Conservation (phyloP, 2,797 vertebrate genomes). For the Galagoides demidoff region DNA sequence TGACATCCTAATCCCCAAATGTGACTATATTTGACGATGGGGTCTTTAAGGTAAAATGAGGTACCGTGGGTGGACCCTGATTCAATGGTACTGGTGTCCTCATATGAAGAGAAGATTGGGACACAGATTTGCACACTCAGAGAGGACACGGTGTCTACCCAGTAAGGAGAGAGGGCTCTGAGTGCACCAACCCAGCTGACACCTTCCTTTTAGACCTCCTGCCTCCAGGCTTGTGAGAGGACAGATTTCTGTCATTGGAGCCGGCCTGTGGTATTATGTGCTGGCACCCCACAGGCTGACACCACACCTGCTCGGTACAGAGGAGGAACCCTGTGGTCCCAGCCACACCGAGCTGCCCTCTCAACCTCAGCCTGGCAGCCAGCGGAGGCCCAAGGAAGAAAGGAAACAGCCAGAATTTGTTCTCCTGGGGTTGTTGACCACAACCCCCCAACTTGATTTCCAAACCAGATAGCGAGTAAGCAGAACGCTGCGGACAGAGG, state of each 20-base stretch:
- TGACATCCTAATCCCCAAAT: not conserved
- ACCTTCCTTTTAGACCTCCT: not conserved
- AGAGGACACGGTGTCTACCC: rapidly evolving
- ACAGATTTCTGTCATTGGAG: not conserved
- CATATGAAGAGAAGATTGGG: not conserved
- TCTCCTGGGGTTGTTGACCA: not conserved
- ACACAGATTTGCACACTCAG: not conserved
- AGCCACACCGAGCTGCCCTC: not conserved
- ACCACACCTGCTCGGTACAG: no score
- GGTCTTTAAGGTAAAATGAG: not conserved
- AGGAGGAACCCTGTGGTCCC: not conserved
- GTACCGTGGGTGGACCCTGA: no score
- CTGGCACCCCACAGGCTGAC: rapidly evolving
- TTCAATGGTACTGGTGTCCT: not conserved
- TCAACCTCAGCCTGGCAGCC: rapidly evolving
- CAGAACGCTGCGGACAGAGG: not conserved
- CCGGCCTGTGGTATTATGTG: not conserved
- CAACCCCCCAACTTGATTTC: not conserved
- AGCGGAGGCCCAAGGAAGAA: rapidly evolving
- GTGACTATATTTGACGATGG: not conserved
- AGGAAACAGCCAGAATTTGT: not conserved
- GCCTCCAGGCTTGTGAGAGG: not conserved
- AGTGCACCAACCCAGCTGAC: not conserved
- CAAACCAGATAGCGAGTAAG: not conserved
- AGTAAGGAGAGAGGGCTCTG: not conserved